Percentiles rank a stretch among this genome's conserved stretches.
phyloP scores from a whole-genome alignment of 2,113 vertebrate species.

The Scolopax mira region DNA sequence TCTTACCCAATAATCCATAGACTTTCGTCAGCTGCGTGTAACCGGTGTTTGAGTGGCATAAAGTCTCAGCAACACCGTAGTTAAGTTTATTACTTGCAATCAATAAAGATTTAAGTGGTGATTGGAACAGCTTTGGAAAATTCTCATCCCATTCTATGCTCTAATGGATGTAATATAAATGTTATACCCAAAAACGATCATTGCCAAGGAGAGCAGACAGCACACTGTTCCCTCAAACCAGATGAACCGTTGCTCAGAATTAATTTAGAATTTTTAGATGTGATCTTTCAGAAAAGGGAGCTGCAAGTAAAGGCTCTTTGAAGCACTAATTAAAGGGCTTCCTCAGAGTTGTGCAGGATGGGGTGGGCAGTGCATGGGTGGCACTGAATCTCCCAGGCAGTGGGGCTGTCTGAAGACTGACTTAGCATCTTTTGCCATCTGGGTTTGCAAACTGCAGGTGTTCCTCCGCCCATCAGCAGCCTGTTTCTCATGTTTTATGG shows the following conservation, averaged over 20 bases:
- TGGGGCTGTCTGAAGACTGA: background rate
- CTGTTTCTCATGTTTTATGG: background rate
- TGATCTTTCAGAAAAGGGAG: background rate
- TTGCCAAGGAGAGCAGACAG: slow-evolving; percentile 20
- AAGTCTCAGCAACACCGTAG: background rate
- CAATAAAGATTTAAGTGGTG: slow-evolving; percentile 48
- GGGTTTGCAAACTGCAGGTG: background rate
- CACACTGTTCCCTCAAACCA: background rate
- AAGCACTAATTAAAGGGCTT: background rate
- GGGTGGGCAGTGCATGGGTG: background rate
- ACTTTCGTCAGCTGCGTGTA: background rate
- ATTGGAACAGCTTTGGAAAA: slow-evolving; percentile 40
- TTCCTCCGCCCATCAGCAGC: background rate
- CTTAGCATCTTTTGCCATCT: background rate
- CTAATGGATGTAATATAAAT: slow-evolving; percentile 46
- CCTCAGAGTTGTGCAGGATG: rapidly evolving
- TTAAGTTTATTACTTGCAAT: slow-evolving; percentile 46
- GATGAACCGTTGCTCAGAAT: background rate
- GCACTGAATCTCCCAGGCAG: background rate
- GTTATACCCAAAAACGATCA: slow-evolving; percentile 13
- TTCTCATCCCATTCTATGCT: slow-evolving; percentile 29
- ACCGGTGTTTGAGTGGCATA: background rate
- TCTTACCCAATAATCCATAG: background rate
- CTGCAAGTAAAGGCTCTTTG: background rate
- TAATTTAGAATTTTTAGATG: background rate